Conservation (phyloP, 2,113 vertebrate species). For the Salvelinus sp. region DNA sequence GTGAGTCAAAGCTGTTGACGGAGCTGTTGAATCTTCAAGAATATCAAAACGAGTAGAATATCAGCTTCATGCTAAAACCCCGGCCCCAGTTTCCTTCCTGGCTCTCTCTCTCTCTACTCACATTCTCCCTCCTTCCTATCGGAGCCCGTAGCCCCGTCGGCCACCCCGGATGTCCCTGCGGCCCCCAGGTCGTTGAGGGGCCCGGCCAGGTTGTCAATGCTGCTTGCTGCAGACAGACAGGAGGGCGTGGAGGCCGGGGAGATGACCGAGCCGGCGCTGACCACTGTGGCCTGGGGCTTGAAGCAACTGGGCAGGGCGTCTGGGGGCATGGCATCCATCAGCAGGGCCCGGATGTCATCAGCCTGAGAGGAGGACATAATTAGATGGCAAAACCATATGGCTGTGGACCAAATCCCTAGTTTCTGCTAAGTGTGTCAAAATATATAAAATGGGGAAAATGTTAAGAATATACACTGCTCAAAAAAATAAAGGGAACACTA, state of each 20-base stretch:
- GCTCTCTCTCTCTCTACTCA: slow-evolving; percentile 39
- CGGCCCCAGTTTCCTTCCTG: no score
- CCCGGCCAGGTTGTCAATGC: slow-evolving; percentile 93
- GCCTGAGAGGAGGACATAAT: slow-evolving; percentile 52
- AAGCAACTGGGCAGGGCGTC: slow-evolving; percentile 77
- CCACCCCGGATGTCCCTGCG: slow-evolving; percentile 58
- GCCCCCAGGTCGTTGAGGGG: slow-evolving; percentile 84
- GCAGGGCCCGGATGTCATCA: slow-evolving; percentile 77
- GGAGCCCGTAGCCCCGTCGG: slow-evolving; percentile 86
- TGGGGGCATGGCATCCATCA: slow-evolving; percentile 81
- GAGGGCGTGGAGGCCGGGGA: slow-evolving; percentile 94
- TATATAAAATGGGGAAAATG: no score
- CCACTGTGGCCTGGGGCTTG: slow-evolving; percentile 90
- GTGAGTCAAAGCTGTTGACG: no score
- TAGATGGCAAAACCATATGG: background rate
- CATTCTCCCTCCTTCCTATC: slow-evolving; percentile 96
- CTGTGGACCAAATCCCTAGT: no score
- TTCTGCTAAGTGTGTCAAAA: no score
- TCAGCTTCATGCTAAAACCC: no score
- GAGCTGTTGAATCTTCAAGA: no score
- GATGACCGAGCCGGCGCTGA: slow-evolving; percentile 89
- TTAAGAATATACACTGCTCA: no score
- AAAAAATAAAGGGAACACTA: no score
- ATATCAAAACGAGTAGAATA: no score
- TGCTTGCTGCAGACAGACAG: slow-evolving; percentile 95